These are phyloP conservation scores for Myotis davidii DNA, from an alignment of 2,113 vertebrate species.

Conservation along the genomic window DNA sequence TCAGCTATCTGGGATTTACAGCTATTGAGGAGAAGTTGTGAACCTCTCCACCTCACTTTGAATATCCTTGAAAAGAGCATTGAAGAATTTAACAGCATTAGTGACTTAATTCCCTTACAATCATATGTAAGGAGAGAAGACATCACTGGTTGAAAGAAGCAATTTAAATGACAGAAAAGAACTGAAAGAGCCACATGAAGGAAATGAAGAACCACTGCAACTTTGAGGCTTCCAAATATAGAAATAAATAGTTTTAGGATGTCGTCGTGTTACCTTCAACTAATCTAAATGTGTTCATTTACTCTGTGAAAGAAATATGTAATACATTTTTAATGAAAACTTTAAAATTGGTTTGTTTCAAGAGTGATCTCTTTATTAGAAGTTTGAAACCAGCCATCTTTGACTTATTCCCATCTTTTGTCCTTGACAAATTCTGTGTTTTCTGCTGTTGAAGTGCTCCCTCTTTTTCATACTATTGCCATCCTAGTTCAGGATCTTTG, in stretches of 20 bases:
- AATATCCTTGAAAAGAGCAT: constrained; percentile 41
- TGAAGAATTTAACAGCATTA: constrained; percentile 46
- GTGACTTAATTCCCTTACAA: not conserved
- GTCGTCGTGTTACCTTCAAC: not conserved
- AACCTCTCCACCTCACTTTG: constrained; percentile 17
- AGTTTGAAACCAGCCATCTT: constrained; percentile 43
- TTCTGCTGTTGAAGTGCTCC: not conserved
- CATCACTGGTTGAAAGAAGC: constrained; percentile 32
- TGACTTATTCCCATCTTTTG: constrained; percentile 43
- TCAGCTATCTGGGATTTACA: not conserved
- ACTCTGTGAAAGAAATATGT: not conserved
- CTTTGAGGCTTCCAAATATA: not conserved
- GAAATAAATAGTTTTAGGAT: not conserved
- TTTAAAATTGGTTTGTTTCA: constrained; percentile 53
- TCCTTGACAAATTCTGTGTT: not conserved
- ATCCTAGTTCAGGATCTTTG: constrained; percentile 35
- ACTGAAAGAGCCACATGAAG: constrained; percentile 30
- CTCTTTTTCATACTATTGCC: not conserved
- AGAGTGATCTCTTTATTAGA: not conserved
- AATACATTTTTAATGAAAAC: not conserved
- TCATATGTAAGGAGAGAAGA: constrained; percentile 54
- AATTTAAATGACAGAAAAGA: constrained; percentile 33
- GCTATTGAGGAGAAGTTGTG: constrained; percentile 19
- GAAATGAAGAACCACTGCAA: constrained; percentile 49
- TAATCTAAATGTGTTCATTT: not conserved